Evolutionary conservation across 2,113 vertebrate species (phyloP), one percentile per base, ranked within the genome.

Genomic region (Astur gentilis): DNA sequence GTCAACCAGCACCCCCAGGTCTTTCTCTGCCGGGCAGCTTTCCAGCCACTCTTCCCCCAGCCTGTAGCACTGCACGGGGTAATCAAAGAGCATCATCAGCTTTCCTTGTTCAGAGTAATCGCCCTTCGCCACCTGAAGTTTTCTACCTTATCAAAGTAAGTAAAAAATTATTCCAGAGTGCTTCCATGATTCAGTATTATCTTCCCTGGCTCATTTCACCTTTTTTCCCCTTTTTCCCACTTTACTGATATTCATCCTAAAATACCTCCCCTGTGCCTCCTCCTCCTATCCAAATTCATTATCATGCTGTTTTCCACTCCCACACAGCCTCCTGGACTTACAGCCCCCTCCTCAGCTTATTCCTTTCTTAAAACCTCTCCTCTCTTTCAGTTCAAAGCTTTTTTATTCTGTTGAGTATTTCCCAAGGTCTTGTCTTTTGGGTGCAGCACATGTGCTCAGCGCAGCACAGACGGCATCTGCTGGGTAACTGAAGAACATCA

Each of bases 381-480:
- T 3, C 34, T 54, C 31, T 57, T 55, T 42, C 75, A 34, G 27
- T 6, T 22, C 47, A 26, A 45, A 64, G 3, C 12, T 4, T 9
- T 66, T 72, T 26, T 32, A 29, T 16, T 2, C 45, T 15, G 22
- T 36, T 18, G 31, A 64, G 52, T 13, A 15, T 49, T 83, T 67
- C 45, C 36, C 66, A 7, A 34, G 57, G n/a, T 32, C 32, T 72
- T 19, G 47, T 52, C 57, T 17, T 31, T 21, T 0, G 20, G 23
- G 11, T 21, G 54, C 62, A 31, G 76, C 49, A 18, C 0, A 1
- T 1, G 29, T 2, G 42, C 89, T 71, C 60, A 47, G 84, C 0
- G 85, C 80, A 77, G 69, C 96, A 94, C 83, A 83, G 77, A 73
- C 81, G 95, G 95, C 95, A 96, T 80, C 96, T 97, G 89, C 93